Base-by-base conservation (phyloP, 2,888 invertebrate species). In the Ethmia dodecea region DNA sequence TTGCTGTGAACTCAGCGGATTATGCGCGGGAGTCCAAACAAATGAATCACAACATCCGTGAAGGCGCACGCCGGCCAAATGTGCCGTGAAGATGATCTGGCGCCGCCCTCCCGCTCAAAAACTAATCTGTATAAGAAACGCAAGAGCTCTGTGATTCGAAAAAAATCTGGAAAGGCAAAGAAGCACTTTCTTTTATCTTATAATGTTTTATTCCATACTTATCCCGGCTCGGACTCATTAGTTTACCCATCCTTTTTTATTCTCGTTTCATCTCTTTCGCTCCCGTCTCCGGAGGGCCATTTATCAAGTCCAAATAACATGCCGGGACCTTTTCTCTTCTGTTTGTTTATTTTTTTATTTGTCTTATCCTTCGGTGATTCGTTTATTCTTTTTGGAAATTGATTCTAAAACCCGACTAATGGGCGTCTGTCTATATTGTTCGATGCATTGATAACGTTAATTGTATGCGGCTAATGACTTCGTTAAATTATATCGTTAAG, bases 241-340 rank as follows among this genome's bases (percentile, higher is more conserved):
- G 75, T 68, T 65, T 52, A 47, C 53, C 63, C 55, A 43, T 83
- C 81, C 56, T 69, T 46, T 42, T 78, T 63, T 54, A 37, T 45
- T 54, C 74, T 70, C 78, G 78, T 72, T 78, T 52, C 51, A 55
- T 79, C 71, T 61, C 58, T 42, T 49, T 83, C 72, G 34, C 61
- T 50, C 79, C 61, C 80, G 62, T 73, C 81, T 79, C 67, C 64
- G 76, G 74, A 70, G 73, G 76, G 70, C 78, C 76, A 86, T 86
- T 86, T 86, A 86, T 86, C 86, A 84, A 86, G 80, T 77, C 86
- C 77, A 83, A 86, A 84, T 84, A 86, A 83, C 84, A 81, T 83
- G 74, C 75, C 78, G 76, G 77, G 78, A 63, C 70, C 74, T 76
- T 83, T 81, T 77, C 72, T 73, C 65, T 64, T 72, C 54, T 73